Percentiles rank a stretch among this genome's conserved stretches.
Conservation (phyloP, 2,797 vertebrate genomes). For the Trachurus trachurus region DNA sequence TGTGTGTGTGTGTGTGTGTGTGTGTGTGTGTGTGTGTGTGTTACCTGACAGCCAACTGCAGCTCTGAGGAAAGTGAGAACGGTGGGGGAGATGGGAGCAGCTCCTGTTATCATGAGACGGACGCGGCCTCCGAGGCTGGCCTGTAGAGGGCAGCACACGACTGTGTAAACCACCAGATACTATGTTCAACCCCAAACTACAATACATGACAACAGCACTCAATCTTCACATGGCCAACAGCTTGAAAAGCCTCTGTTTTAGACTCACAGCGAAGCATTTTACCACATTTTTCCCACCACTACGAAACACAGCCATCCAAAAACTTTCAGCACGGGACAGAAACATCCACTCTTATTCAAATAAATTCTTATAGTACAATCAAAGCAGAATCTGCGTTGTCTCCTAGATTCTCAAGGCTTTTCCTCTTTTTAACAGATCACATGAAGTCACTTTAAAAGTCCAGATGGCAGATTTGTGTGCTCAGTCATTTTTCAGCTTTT, state of each 20-base stretch:
- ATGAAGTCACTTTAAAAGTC: too few species aligned
- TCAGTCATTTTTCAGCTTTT: not conserved
- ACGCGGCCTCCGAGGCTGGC: constrained; percentile 92
- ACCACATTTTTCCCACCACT: not conserved
- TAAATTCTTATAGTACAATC: too few species aligned
- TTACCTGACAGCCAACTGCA: constrained; percentile 95
- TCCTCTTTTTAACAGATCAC: too few species aligned
- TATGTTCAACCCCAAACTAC: not conserved
- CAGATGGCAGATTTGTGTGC: not conserved
- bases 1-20: not conserved
- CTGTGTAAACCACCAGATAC: not conserved
- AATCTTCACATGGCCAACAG: too few species aligned
- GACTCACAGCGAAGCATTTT: not conserved
- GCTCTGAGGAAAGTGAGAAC: constrained; percentile 93
- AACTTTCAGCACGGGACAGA: not conserved
- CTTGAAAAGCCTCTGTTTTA: not conserved
- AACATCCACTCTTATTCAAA: not conserved
- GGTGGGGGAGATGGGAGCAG: constrained; percentile 92
- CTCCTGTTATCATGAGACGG: constrained; percentile 93
- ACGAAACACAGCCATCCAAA: not conserved
- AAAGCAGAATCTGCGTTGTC: not conserved
- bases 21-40: not conserved
- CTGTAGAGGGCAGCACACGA: constrained; percentile 79
- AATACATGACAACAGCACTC: too few species aligned
- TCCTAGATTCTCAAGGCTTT: too few species aligned